Evolutionary conservation across 2,888 invertebrate species (phyloP), one percentile per base, ranked within the genome.

Genomic region (Spisula subtruncata): DNA sequence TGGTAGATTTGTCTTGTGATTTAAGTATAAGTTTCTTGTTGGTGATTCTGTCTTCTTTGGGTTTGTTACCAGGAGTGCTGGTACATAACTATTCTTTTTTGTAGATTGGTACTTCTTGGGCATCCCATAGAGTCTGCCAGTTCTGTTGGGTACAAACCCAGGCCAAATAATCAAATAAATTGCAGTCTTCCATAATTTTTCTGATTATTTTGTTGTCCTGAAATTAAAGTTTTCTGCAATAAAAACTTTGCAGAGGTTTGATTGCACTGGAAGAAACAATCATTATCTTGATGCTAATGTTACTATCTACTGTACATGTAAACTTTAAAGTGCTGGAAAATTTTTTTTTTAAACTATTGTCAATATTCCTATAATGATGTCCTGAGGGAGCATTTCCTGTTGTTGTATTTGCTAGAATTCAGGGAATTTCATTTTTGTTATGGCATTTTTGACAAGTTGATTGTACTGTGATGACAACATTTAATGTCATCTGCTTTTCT

Each of bases 381-480:
- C 75, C 75, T 75, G 0, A 32, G 75, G 75, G 75, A 75, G 60
- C 60, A 1, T 66, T n/a, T n/a, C 60, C 4, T 75, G 4, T 0
- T 18, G 1, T 32, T 75, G 35, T 75, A 16, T 32, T 75, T 75
- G 29, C 75, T 75, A 75, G n/a, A 35, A 75, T 25, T 25, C 29
- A 75, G 75, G n/a, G 75, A 75, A 75, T 35, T 75, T 75, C 32
- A 32, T 75, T 16, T 75, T 75, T 75, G 75, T 75, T 32, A 75
- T 75, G 75, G 75, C 75, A 75, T 75, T 35, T 75, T 75, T 75
- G 75, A 75, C 75, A 75, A 32, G 75, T 75, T 75, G 75, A 75
- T 75, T 25, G 75, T 35, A 75, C n/a, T 75, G 29, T 75, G 75
- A 75, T 75, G 75, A 75, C 75, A 75, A 35, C 12, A 18, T 75